Percentiles rank a stretch among this genome's conserved stretches.
phyloP scores from a whole-genome alignment of 2,888 invertebrate genomes.

The Eristalis arbustorum region DNA sequence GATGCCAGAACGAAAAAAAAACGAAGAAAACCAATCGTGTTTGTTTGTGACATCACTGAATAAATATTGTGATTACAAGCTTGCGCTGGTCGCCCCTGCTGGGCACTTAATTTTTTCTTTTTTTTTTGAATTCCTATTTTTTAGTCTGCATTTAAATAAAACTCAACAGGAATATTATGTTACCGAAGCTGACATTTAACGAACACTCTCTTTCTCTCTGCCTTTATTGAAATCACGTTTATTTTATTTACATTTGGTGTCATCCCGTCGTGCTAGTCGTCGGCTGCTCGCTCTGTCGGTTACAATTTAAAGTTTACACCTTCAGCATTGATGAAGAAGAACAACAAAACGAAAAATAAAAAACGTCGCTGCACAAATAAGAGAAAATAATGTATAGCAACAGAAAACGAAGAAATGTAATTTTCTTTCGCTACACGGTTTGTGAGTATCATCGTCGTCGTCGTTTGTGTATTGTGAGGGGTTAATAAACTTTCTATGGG shows the following conservation, averaged over 20 bases:
- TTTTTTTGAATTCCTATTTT: background rate
- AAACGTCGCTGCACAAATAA: background rate
- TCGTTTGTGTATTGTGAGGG: slow-evolving; percentile 37
- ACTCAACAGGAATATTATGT: no score
- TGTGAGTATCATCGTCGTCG: slow-evolving; percentile 4
- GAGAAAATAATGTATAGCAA: background rate
- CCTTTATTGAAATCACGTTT: background rate
- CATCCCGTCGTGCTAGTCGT: background rate
- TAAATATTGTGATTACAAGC: slow-evolving; percentile 57
- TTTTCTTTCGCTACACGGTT: slow-evolving; percentile 39
- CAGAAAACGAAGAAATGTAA: slow-evolving; percentile 23
- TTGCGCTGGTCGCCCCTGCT: slow-evolving; percentile 32
- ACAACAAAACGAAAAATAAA: background rate
- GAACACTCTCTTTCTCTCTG: background rate
- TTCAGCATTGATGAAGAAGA: background rate
- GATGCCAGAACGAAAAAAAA: background rate
- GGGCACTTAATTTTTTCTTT: background rate
- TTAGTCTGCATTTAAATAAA: no score
- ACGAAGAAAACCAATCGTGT: background rate
- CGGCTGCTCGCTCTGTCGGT: background rate
- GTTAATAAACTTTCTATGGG: slow-evolving; percentile 66
- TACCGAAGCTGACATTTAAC: no score
- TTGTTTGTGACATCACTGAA: slow-evolving; percentile 43
- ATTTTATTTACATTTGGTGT: background rate
- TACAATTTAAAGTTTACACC: background rate